Conservation (phyloP, 2,888 invertebrate genomes). For the Deilephila porcellus region DNA sequence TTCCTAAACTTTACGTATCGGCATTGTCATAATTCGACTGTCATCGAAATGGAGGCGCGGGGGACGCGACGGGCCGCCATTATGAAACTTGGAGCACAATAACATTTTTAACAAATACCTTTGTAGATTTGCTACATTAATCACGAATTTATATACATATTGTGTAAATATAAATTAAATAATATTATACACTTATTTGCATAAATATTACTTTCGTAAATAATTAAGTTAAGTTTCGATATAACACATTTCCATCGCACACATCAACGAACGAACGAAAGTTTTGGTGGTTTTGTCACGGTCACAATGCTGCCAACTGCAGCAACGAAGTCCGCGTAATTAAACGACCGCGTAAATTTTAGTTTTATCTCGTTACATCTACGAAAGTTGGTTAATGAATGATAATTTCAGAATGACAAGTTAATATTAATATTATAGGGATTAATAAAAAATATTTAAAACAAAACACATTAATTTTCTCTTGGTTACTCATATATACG, state of each 20-base stretch:
- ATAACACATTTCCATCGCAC: slow-evolving; percentile 64
- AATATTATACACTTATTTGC: slow-evolving; percentile 3
- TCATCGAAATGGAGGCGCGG: slow-evolving; percentile 87
- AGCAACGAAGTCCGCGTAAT: slow-evolving; percentile 27
- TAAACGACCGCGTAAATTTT: slow-evolving; percentile 2
- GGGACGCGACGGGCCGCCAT: slow-evolving; percentile 89
- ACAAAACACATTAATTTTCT: not conserved
- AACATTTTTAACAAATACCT: slow-evolving; percentile 68
- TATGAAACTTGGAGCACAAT: slow-evolving; percentile 84
- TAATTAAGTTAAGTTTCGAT: slow-evolving; percentile 42
- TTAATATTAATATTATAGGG: not conserved
- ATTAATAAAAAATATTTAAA: not conserved
- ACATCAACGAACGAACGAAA: slow-evolving; percentile 71
- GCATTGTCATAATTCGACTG: slow-evolving; percentile 86
- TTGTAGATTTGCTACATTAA: slow-evolving; percentile 29
- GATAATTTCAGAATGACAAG: no score
- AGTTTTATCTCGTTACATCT: not conserved
- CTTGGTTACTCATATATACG: not conserved
- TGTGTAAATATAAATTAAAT: not conserved
- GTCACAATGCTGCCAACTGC: slow-evolving; percentile 62
- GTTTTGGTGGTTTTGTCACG: slow-evolving; percentile 61
- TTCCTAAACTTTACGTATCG: slow-evolving; percentile 76
- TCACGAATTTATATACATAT: slow-evolving; percentile 39
- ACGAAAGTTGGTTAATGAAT: no score
- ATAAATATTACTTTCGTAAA: slow-evolving; percentile 38